phyloP scores from a whole-genome alignment of 2,888 invertebrate species.

The Apodemia zela region DNA sequence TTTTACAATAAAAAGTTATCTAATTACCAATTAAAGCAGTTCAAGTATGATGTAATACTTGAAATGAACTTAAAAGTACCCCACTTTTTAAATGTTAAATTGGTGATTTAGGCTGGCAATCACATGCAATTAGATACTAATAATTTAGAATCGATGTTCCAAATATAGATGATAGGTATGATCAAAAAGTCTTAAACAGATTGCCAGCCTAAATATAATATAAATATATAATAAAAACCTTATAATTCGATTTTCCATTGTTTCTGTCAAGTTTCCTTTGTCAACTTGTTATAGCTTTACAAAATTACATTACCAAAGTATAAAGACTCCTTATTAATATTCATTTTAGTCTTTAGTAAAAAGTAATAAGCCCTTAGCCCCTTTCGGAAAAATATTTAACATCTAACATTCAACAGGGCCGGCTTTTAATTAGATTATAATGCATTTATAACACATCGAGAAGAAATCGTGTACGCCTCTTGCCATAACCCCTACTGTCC shows the following conservation, averaged over 20 bases:
- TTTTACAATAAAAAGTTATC: too few relatives aligned
- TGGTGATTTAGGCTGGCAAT: too few relatives aligned
- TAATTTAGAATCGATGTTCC: too few relatives aligned
- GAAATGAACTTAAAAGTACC: too few relatives aligned
- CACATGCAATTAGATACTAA: too few relatives aligned
- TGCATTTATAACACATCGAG: slow-evolving; percentile 10
- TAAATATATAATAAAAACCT: background rate
- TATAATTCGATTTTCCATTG: background rate
- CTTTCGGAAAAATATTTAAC: background rate
- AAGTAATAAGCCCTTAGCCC: background rate
- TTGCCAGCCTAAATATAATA: background rate
- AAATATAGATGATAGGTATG: too few relatives aligned
- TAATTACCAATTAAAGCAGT: too few relatives aligned
- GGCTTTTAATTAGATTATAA: background rate
- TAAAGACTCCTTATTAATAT: background rate
- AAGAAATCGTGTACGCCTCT: background rate
- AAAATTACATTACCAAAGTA: background rate
- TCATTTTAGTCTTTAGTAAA: background rate
- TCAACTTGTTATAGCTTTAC: background rate
- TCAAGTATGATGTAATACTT: too few relatives aligned
- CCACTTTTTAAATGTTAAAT: too few relatives aligned
- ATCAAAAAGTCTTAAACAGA: background rate
- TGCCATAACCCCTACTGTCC: background rate
- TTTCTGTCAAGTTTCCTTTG: background rate
- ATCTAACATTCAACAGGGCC: background rate